Evolutionary conservation across 1,140 invertebrate species (phyloP), one percentile per base, ranked within the genome.

Genomic region (Caenorhabditis remanei): DNA sequence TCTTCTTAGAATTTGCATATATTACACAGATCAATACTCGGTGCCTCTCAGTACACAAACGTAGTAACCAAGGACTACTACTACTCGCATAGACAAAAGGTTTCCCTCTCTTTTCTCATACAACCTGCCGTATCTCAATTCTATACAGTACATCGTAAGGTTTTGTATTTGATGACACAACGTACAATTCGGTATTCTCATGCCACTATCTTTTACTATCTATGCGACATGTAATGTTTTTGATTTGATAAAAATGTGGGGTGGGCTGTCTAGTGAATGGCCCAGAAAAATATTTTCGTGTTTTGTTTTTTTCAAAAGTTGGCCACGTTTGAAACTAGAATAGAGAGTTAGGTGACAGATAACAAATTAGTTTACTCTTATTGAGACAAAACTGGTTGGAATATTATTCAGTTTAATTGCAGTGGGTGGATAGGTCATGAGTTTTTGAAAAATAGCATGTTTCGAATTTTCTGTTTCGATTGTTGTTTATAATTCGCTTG

Each of bases 81-180:
- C 9, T 16, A 8, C 40, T 14, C 2, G 32, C 32, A 32, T 32
- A 32, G 32, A 32, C 32, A 32, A 32, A 32, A 32, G 32, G n/a
- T 16, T 79, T 40, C 2, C n/a, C 14, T 40, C 41, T 7, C 2
- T 41, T 41, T 53, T 50, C 46, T 50, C 21, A 53, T 11, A 40
- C 6, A 53, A 11, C 50, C 50, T 53, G 2, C 9, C 9, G 1
- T 32, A 46, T 79, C 21, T 50, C n/a, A 0, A 13, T 11, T 32
- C 21, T 4, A 24, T 53, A n/a, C 24, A 7, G 14, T 50, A 24
- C 24, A 24, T 50, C n/a, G 16, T 46, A 9, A 48, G 24, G 40
- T 79, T 79, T 53, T 79, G 19, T 79, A 50, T 79, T 79, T 79
- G 46, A 79, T 79, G 71, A 79, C 46, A 79, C 71, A 50, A 32